Percentiles rank a stretch among this genome's conserved stretches.
Evolutionary conservation across 2,888 invertebrate genomes (phyloP).

Genomic region (Phaonia tiefii): DNA sequence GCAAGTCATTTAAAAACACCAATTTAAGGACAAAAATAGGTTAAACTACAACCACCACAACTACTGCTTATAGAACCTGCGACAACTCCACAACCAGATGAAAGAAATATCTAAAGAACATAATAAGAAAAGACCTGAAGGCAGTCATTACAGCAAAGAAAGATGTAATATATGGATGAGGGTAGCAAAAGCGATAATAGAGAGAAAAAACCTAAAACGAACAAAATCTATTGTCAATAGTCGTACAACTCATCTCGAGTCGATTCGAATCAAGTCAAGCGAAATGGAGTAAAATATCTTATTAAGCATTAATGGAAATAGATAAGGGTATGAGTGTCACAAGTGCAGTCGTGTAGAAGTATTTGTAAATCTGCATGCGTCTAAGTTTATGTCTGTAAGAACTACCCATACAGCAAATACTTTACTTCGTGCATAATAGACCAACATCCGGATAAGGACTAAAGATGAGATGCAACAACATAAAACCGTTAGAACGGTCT

Average conservation of each 20-base stretch:
- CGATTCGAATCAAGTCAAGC: neutral
- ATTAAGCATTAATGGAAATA: conserved; percentile 35
- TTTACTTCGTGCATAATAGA: too few species aligned
- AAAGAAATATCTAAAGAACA: neutral
- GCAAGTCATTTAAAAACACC: neutral
- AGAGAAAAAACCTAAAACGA: neutral
- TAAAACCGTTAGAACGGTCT: too few species aligned
- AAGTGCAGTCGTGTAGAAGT: neutral
- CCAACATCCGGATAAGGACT: too few species aligned
- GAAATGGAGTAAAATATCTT: conserved; percentile 4
- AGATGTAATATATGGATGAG: neutral
- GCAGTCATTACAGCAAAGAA: neutral
- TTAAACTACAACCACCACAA: too few species aligned
- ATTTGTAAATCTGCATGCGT: too few species aligned
- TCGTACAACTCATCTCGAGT: neutral
- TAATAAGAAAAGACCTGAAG: neutral
- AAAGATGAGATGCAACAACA: neutral
- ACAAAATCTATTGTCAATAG: conserved; percentile 29
- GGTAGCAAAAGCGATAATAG: neutral
- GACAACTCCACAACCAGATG: neutral
- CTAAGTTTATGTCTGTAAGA: too few species aligned
- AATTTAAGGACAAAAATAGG: neutral
- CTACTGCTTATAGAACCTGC: conserved; percentile 12
- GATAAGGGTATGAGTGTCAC: neutral
- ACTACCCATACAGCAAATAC: too few species aligned